A percentile compares a stretch with the other conserved stretches of the same genome.
phyloP scores from a whole-genome alignment of 2,113 vertebrate species.

The Chauna torquata region DNA sequence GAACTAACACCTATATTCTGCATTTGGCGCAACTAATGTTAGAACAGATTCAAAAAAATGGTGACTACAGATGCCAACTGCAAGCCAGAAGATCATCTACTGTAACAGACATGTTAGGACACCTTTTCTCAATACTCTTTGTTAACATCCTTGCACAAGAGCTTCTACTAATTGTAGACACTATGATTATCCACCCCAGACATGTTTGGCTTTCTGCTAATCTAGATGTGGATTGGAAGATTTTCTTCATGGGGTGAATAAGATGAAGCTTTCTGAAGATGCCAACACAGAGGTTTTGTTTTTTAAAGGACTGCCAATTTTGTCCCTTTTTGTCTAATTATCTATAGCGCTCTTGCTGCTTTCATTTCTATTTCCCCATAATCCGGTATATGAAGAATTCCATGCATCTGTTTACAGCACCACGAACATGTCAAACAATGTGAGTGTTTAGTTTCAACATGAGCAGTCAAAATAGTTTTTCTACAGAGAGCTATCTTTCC shows the following conservation, averaged over 20 bases:
- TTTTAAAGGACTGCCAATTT: not conserved
- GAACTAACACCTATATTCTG: not conserved
- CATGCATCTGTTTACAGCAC: not conserved
- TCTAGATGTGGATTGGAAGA: not conserved
- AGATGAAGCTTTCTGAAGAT: not conserved
- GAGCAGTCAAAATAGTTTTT: not conserved
- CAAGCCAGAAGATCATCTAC: not conserved
- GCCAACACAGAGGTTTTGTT: not conserved
- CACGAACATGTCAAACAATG: not conserved
- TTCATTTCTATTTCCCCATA: not conserved
- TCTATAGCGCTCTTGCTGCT: not conserved
- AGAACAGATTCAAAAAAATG: not conserved
- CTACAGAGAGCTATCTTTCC: not conserved
- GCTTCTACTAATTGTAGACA: not conserved
- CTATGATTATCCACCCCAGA: not conserved
- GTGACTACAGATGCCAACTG: not conserved
- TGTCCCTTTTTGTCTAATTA: not conserved
- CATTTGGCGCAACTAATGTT: not conserved
- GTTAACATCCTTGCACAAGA: conserved; percentile 31
- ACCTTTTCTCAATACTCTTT: not conserved
- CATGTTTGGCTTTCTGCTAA: not conserved
- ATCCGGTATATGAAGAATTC: not conserved
- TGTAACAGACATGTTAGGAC: conserved; percentile 22
- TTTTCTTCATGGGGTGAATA: not conserved
- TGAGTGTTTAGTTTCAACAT: not conserved